Evolutionary conservation across 1,140 invertebrate species (phyloP), one percentile per base, ranked within the genome.

Genomic region (Philotrypesis tridentata): DNA sequence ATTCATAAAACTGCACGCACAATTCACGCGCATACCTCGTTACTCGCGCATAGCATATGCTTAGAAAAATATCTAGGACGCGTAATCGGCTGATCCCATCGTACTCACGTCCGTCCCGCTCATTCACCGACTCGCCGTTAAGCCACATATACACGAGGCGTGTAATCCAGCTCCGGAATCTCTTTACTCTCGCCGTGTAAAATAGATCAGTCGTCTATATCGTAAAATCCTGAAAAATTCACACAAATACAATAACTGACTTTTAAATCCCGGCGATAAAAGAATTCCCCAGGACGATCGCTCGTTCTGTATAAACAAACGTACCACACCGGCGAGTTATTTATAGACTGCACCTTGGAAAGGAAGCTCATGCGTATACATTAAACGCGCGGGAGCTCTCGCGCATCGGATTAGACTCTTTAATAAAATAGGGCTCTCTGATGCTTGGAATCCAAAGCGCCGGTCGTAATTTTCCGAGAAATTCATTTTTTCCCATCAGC

Each of bases 71-170:
- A 77, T 72, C 5, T 76, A 23, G 80, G 33, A 63, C 80, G 55
- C 67, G 43, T 77, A 76, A 82, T 82, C 80, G 80, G 29, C 40
- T 21, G 43, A 61, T 76, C 40, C 63, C 61, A 82, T 82, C 72
- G 17, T 25, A 40, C 33, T 5, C 33, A 31, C 2, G 60, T 67
- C 6, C 43, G 67, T 8, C 2, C 25, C 65, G 75, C 17, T 14
- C 75, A 43, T 37, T 43, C 60, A 40, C 29, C 12, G 77, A 23
- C 37, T 40, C 40, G 23, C 48, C 67, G 29, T 79, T 71, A 71
- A 60, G 71, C 68, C 33, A 29, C 14, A 55, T 33, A 23, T 29
- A 23, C 12, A 43, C 40, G 12, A 4, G 12, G 40, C 40, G 40
- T 43, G 40, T 43, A 43, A 43, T 43, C 7, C 14, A 5, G 7